Base-by-base conservation (phyloP, 2,888 invertebrate genomes). In the Drosophila leonis region DNA sequence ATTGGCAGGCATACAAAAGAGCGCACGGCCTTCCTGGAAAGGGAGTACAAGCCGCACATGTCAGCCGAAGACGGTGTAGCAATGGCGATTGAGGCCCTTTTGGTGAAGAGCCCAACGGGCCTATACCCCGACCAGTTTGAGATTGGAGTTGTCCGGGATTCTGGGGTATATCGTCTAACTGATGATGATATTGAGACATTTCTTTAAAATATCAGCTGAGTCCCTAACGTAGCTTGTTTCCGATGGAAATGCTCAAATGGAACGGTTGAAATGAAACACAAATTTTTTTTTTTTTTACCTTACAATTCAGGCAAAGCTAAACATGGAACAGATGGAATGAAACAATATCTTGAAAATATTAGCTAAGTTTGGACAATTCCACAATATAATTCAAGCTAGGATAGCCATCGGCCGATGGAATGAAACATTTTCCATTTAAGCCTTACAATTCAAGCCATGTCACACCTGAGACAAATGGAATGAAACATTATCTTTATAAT, bases 41-140 rank as follows among this genome's bases (percentile, higher is more conserved):
- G 4, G 0, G 6, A 13, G 7, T 63, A 48, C 20, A 1, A 8
- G 0, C 1, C 1, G 0, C 15, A 0, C 0, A 4, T 64, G 3
- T 9, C 20, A 2, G 10, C 13, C 10, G 49, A 41, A 12, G 12
- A 10, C 0, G 60, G 18, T 13, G 4, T 59, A 12, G 10, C 13
- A 1, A 1, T 60, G 24, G 65, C 65, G 8, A 8, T 65, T 1
- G 1, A 35, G 15, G 4, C 49, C 6, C 0, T 65, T 1, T 4
- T 9, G 4, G 0, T 35, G 15, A 18, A 3, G 3, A 0, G 0
- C 31, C 6, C 10, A 6, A 6, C 0, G 0, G 0, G 0, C 0
- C 5, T 64, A 13, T 3, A 4, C 0, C 31, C 48, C 12, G 1
- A 39, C 0, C 31, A 64, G 4, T 8, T 35, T 0, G 59, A 64